A percentile compares a stretch with the other conserved stretches of the same genome.
phyloP scores from a whole-genome alignment of 2,113 vertebrate genomes.

The Neolamprologus sp. region DNA sequence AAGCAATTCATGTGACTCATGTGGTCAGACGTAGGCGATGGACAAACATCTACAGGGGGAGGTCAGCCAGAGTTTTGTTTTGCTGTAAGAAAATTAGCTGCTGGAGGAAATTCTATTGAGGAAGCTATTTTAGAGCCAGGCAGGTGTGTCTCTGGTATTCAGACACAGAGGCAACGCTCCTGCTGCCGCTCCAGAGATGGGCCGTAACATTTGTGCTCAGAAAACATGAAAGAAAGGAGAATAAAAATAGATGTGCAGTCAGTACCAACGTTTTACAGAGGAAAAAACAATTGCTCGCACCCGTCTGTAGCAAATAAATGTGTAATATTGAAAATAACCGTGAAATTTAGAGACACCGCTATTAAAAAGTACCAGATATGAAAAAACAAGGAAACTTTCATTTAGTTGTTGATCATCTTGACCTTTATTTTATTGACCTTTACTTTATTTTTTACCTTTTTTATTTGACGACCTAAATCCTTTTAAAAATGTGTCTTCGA shows the following conservation, averaged over 20 bases:
- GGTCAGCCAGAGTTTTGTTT: background rate
- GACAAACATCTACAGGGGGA: background rate
- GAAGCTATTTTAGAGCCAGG: conserved; percentile 35
- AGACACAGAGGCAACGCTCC: conserved; percentile 53
- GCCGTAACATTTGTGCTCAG: conserved; percentile 28
- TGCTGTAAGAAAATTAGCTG: background rate
- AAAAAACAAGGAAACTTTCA: background rate
- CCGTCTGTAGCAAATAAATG: background rate
- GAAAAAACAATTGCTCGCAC: background rate
- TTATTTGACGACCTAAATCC: background rate
- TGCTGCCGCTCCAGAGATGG: conserved; percentile 17
- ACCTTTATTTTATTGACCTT: too few relatives aligned
- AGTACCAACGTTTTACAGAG: background rate
- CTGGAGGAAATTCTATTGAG: conserved; percentile 1
- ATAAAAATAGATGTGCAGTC: conserved; percentile 33
- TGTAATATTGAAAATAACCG: background rate
- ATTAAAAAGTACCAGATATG: background rate
- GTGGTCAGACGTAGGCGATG: background rate
- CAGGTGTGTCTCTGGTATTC: conserved; percentile 55
- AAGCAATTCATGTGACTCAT: background rate
- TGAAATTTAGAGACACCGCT: background rate
- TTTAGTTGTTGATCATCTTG: background rate
- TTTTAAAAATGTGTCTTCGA: background rate
- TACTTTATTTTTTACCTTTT: too few relatives aligned
- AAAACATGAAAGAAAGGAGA: conserved; percentile 46